phyloP scores from a whole-genome alignment of 2,797 vertebrate genomes.

The Anisognathus igniventris region DNA sequence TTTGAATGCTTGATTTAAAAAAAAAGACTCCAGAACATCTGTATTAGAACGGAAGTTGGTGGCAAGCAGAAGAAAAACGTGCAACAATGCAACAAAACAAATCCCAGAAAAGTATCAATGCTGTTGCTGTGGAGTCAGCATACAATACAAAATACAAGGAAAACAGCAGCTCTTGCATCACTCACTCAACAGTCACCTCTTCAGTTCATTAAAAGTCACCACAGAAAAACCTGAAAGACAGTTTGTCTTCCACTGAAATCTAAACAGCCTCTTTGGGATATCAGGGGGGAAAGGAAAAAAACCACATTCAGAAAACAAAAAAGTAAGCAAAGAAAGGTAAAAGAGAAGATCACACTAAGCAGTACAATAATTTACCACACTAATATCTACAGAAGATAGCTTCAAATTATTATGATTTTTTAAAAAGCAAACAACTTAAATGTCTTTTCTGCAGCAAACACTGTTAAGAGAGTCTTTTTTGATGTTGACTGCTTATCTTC shows the following conservation, averaged over 20 bases:
- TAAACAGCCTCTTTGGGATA: not conserved
- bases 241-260: not conserved
- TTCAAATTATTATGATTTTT: not conserved
- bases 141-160: not conserved
- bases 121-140: not conserved
- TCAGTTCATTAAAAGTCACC: not conserved
- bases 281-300: not conserved
- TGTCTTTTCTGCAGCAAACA: not conserved
- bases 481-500: not conserved
- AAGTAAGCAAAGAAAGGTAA: not conserved
- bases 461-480: not conserved
- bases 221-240: not conserved
- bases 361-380: not conserved
- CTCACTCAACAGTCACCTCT: not conserved
- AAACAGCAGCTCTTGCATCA: not conserved
- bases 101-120: not conserved
- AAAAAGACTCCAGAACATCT: not conserved
- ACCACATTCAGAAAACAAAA: not conserved
- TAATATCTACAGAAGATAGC: not conserved
- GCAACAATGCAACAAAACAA: not conserved
- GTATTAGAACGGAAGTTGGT: not conserved
- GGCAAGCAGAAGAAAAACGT: not conserved
- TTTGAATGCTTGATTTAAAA: not conserved
- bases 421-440: not conserved
- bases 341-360: not conserved